Evolutionary conservation across 2,888 invertebrate species (phyloP), one percentile per base, ranked within the genome.

Genomic region (Blomia tropicalis): DNA sequence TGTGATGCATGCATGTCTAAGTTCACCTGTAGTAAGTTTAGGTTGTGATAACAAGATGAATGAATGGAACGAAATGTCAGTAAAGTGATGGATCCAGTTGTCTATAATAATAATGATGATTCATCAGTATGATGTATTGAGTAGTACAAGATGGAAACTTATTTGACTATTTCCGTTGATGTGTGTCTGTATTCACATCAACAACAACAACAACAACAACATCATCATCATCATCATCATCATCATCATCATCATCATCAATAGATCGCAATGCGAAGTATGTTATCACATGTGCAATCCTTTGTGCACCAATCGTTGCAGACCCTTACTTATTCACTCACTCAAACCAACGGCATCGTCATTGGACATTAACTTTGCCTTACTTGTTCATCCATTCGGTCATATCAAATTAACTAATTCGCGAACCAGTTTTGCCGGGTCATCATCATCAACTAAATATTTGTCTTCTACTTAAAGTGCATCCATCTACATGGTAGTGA

Each of bases 371-470:
- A n/a, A 14, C 14, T 17, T 41, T n/a, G 14, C n/a, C 41, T 41
- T 14, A 14, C 14, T n/a, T 41, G 41, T n/a, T 41, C 41, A 41
- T 47, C 51, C 23, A 22, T 14, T 47, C 23, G 27, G 23, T 7
- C 23, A 41, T 14, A 17, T 14, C 41, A 41, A 11, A 47, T 47
- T 47, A 47, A n/a, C 51, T 47, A 47, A 47, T 47, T 47, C 51
- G 23, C 51, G 11, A 47, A 47, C 51, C 51, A 7, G 51, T 47
- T 47, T 47, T 47, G n/a, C n/a, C 22, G 51, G 51, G 51, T 47
- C 51, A 47, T 47, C 51, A 47, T 47, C 51, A 47, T 47, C 51
- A 47, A 11, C 7, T 47, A 47, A 47, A 47, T 47, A 47, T 47
- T 47, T 47, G 51, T n/a, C 51, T 47, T 11, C 51, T 47, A 47